Evolutionary conservation across 2,113 vertebrate species (phyloP).

Genomic region (Xiphias gladius): DNA sequence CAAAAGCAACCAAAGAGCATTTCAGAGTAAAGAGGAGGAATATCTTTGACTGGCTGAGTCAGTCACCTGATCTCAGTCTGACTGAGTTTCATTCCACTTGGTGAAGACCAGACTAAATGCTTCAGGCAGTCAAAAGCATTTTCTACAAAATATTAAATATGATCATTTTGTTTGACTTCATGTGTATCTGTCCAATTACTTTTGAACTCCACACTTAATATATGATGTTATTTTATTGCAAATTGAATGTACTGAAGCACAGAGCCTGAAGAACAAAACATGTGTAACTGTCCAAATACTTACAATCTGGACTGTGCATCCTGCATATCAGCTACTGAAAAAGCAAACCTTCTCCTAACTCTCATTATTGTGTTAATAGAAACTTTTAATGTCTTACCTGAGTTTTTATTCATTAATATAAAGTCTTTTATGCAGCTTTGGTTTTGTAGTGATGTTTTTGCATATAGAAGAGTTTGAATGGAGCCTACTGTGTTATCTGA

Average conservation of each 20-base stretch:
- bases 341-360: neutral
- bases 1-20: neutral
- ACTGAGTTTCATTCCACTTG: neutral
- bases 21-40: neutral
- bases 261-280: neutral
- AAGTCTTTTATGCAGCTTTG: neutral
- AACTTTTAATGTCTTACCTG: neutral
- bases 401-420: neutral
- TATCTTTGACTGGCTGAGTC: neutral
- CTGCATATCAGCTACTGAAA: neutral
- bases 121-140: too few relatives aligned
- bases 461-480: neutral
- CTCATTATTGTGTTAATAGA: neutral
- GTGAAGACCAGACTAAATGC: too few relatives aligned
- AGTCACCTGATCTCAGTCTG: neutral
- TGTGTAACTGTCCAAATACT: neutral
- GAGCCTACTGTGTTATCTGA: neutral
- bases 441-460: neutral
- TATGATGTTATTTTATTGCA: neutral
- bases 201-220: too few relatives aligned
- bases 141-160: neutral
- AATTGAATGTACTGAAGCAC: neutral
- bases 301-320: neutral
- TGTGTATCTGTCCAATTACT: neutral
- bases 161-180: neutral